Percentiles rank a stretch among this genome's conserved stretches.
These are phyloP conservation scores for Lathronympha strigana DNA, from an alignment of 2,888 invertebrate genomes.

Conservation along the genomic window DNA sequence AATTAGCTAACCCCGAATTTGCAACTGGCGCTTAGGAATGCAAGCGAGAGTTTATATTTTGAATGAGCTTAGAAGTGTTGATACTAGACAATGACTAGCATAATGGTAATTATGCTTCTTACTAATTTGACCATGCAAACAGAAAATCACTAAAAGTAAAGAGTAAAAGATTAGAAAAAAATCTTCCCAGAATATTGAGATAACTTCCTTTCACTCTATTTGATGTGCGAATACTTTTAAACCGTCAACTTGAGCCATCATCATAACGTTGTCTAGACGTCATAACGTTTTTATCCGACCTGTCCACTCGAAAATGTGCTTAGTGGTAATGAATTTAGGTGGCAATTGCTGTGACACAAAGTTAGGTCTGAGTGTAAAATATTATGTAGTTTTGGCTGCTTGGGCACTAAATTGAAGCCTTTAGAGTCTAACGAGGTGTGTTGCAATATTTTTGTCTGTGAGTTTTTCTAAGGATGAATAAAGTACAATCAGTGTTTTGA, in stretches of 20 bases:
- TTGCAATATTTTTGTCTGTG: no score
- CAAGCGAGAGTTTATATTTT: no score
- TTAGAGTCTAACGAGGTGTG: neutral
- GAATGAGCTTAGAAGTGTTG: no score
- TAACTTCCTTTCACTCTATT: neutral
- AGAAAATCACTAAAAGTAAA: no score
- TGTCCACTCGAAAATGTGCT: neutral
- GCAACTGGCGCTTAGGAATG: no score
- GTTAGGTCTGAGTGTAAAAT: neutral
- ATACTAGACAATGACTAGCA: no score
- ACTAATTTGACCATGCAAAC: no score
- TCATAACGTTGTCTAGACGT: slow-evolving; percentile 38
- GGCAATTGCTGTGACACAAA: neutral
- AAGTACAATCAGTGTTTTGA: no score
- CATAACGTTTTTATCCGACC: slow-evolving; percentile 28
- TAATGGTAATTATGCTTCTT: no score
- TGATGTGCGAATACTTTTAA: slow-evolving; percentile 21
- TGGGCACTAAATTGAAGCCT: slow-evolving; percentile 9
- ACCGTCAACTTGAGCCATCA: slow-evolving; percentile 11
- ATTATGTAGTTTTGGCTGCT: slow-evolving; percentile 3
- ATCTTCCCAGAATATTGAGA: neutral
- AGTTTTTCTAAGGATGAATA: no score
- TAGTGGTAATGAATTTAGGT: neutral
- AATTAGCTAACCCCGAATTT: no score
- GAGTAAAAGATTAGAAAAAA: no score